phyloP scores from a whole-genome alignment of 1,140 invertebrate species.

The Drosophila subobscura region DNA sequence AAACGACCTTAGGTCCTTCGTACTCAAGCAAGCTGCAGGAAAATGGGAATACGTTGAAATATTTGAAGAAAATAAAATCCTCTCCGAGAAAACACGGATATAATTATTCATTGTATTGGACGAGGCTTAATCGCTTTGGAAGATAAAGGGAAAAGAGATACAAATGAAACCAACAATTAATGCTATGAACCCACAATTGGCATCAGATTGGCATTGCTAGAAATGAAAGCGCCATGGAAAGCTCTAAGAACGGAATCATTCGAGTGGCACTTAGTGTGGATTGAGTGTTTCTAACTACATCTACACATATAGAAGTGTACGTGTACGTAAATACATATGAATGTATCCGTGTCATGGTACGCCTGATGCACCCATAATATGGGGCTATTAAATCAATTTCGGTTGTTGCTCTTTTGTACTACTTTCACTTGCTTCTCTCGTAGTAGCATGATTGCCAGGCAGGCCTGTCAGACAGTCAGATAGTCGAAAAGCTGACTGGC shows the following conservation, averaged over 20 bases:
- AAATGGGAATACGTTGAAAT: no score
- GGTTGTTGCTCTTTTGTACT: conserved; percentile 71
- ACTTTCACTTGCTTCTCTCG: conserved; percentile 51
- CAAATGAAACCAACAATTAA: no score
- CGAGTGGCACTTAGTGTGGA: not conserved
- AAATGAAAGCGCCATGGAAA: not conserved
- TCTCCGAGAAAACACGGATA: no score
- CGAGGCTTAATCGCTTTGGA: no score
- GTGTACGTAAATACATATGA: conserved; percentile 2
- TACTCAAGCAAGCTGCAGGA: not conserved
- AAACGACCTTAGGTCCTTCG: conserved; percentile 22
- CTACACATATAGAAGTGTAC: not conserved
- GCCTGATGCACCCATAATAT: conserved; percentile 50
- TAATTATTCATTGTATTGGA: no score
- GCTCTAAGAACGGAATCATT: conserved; percentile 13
- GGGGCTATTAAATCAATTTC: conserved; percentile 76
- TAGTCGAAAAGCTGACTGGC: conserved; percentile 15
- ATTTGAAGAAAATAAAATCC: no score
- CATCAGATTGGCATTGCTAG: no score
- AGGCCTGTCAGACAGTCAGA: conserved; percentile 22
- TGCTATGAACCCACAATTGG: no score
- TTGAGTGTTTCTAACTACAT: conserved; percentile 2
- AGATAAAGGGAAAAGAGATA: no score
- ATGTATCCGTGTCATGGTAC: conserved; percentile 1
- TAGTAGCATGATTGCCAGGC: conserved; percentile 10